phyloP scores from a whole-genome alignment of 2,888 invertebrate species.

The Tanytarsus gracilentus region DNA sequence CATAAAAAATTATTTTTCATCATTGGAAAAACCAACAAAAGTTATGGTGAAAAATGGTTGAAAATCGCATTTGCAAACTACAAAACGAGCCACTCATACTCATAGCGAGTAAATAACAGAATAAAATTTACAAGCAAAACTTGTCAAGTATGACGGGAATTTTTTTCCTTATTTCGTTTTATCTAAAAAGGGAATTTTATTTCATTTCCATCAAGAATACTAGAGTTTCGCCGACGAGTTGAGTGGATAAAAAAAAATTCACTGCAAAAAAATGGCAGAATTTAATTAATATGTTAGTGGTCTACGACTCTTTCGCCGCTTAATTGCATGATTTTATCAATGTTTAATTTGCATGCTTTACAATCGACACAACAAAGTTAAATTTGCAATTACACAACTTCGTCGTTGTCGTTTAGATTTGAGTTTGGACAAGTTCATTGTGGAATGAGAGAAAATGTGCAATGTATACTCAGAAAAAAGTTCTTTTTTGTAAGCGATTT shows the following conservation, averaged over 20 bases:
- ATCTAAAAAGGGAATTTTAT: too few species aligned
- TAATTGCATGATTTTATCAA: constrained; percentile 25
- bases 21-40: not conserved
- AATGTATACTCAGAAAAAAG: not conserved
- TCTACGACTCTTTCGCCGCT: too few species aligned
- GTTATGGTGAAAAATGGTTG: not conserved
- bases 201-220: too few species aligned
- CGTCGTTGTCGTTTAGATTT: not conserved
- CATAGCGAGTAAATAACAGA: too few species aligned
- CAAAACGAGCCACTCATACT: too few species aligned
- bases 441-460: not conserved
- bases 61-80: too few species aligned
- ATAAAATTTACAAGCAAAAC: too few species aligned
- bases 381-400: constrained; percentile 12
- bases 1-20: not conserved
- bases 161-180: too few species aligned
- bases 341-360: constrained; percentile 21
- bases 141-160: too few species aligned
- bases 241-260: too few species aligned
- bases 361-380: constrained; percentile 7
- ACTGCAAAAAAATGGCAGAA: not conserved
- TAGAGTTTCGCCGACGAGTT: too few species aligned
- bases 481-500: not conserved
- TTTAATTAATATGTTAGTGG: too few species aligned
- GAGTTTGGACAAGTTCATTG: not conserved